phyloP scores from a whole-genome alignment of 1,140 invertebrate genomes.

The Psilanteris sp. region DNA sequence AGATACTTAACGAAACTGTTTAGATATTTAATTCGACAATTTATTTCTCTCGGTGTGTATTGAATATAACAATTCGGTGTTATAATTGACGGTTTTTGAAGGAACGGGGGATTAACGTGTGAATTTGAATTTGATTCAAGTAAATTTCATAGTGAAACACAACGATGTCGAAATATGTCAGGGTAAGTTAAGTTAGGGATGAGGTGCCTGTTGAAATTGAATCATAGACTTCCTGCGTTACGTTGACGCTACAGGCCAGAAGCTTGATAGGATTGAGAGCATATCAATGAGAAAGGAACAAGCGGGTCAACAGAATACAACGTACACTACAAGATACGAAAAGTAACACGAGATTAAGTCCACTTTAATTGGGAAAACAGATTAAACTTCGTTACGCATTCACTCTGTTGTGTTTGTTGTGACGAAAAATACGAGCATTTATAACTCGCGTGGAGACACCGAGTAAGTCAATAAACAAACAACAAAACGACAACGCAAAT shows the following conservation, averaged over 20 bases:
- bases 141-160: conserved; percentile 22
- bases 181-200: conserved; percentile 43
- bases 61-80: too few relatives aligned
- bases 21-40: too few relatives aligned
- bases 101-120: too few relatives aligned
- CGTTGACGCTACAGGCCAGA: conserved; percentile 42
- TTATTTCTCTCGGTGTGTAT: too few relatives aligned
- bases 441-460: neutral
- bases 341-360: conserved; percentile 43
- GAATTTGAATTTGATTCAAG: conserved; percentile 20
- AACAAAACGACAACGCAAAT: neutral
- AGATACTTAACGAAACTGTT: too few relatives aligned
- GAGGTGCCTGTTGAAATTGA: conserved; percentile 57
- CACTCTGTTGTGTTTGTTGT: neutral
- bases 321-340: conserved; percentile 36
- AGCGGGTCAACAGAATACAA: conserved; percentile 34
- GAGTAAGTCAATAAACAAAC: conserved; percentile 6
- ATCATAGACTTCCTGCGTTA: conserved; percentile 61
- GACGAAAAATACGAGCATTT: neutral
- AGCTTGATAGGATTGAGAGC: conserved; percentile 46
- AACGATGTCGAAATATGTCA: conserved; percentile 39
- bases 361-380: conserved; percentile 34
- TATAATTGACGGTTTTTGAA: too few relatives aligned
- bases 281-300: conserved; percentile 59
- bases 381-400: conserved; percentile 33